Evolutionary conservation across 1,140 invertebrate genomes (phyloP).

Genomic region (Temnothorax curvispinosus): DNA sequence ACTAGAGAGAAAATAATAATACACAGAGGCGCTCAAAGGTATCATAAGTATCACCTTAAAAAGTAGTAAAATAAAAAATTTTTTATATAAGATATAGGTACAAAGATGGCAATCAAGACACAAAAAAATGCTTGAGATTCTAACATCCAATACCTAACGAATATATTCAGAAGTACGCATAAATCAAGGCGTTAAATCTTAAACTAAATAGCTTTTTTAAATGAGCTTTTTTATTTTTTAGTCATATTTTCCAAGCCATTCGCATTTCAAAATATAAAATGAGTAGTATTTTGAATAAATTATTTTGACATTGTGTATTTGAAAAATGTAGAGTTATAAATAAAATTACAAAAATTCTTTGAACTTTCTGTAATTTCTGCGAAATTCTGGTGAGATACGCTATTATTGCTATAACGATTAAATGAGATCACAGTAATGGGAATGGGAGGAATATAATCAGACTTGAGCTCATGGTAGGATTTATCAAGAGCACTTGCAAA

Average conservation of each 20-base stretch:
- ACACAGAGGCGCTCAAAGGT: neutral
- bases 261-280: neutral
- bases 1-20: neutral
- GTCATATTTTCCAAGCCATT: neutral
- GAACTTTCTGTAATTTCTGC: neutral
- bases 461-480: neutral
- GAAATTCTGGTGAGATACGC: neutral
- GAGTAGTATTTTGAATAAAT: neutral
- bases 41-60: neutral
- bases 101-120: neutral
- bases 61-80: neutral
- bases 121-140: neutral
- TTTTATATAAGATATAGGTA: neutral
- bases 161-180: neutral
- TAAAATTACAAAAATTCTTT: neutral
- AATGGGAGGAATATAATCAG: constrained; percentile 12
- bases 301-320: neutral
- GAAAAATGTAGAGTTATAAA: neutral
- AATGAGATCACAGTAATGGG: neutral
- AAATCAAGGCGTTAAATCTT: neutral
- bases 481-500: constrained; percentile 34
- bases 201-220: neutral
- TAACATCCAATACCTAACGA: neutral
- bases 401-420: neutral
- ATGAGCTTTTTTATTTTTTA: neutral